Percentiles rank a stretch among this genome's conserved stretches.
Evolutionary conservation across 92 coral and sea anemone species (phyloP).

Genomic region (Palythoa grandiflora): DNA sequence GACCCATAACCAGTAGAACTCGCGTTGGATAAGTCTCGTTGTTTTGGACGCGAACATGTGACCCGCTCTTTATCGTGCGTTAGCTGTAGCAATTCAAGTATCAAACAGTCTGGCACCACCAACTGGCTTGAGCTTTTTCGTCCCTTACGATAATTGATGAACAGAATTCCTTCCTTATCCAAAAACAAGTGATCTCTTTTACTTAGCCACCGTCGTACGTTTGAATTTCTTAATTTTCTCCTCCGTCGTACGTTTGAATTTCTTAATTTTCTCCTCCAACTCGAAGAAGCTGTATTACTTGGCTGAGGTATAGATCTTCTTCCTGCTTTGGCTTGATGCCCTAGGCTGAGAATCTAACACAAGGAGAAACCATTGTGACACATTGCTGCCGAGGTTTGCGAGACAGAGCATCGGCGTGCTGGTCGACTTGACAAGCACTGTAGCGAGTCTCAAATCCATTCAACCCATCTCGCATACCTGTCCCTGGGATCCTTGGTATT

Average conservation of each 20-base stretch:
- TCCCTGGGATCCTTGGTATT: too few species aligned
- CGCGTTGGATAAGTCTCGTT: slow-evolving; percentile 46
- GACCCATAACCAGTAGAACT: slow-evolving; percentile 47
- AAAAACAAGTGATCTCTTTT: neutral
- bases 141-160: slow-evolving; percentile 7
- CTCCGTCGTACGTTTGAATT: neutral
- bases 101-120: neutral
- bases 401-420: slow-evolving; percentile 60
- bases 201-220: slow-evolving; percentile 4
- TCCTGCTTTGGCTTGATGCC: neutral
- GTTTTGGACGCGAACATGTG: slow-evolving; percentile 61
- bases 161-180: slow-evolving; percentile 2
- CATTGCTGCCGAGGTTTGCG: slow-evolving; percentile 21
- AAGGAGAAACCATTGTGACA: neutral
- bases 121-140: neutral
- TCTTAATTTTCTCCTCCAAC: neutral
- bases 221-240: neutral
- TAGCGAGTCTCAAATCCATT: neutral
- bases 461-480: too few species aligned
- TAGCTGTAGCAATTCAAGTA: slow-evolving; percentile 27
- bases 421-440: slow-evolving; percentile 49
- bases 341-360: neutral
- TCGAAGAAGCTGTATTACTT: neutral
- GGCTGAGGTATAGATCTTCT: slow-evolving; percentile 11
- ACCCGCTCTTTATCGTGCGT: slow-evolving; percentile 62